Base-by-base conservation (phyloP, 1,140 invertebrate species). In the Sycophaga agraensis region DNA sequence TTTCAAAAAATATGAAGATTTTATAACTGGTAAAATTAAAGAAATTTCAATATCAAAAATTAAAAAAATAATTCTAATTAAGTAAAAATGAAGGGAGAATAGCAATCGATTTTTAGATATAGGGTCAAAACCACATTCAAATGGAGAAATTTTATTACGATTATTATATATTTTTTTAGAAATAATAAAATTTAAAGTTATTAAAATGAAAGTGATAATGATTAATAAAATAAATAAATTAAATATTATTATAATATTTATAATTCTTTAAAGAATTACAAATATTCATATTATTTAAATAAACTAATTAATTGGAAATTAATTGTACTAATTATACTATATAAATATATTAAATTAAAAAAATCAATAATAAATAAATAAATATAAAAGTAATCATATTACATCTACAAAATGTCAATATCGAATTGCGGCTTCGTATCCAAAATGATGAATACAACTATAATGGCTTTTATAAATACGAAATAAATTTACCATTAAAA, bases 371-470 rank as follows among this genome's bases (percentile, higher is more conserved):
- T 88, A 89, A 74, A 88, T 82, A 55, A 81, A 84, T 63, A 87
- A 78, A 82, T 85, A 89, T 64, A 89, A 69, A 68, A 89, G 88
- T 82, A 89, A 76, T 85, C 87, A 89, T 11, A 89, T 82, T 68
- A 89, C 83, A 84, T 89, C 86, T 53, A 89, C 84, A 83, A 89
- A 89, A 77, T 89, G 87, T 86, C 87, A 89, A 65, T 89, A 89
- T 86, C 87, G 88, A 24, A 85, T 83, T 55, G 84, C 84, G 57
- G 84, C 83, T 83, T 90, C 86, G 82, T 89, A 88, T 66, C 85
- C 84, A 75, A 89, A 85, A 71, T 88, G 85, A 75, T 89, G 85
- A 53, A 59, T 77, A 67, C 55, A 78, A 48, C 83, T 86, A 73
- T 88, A 87, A 67, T 88, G 4, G 21, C 7, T 43, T 4, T 84